These are phyloP conservation scores for Notarius quadriscutis DNA, from an alignment of 2,113 vertebrate species.

Conservation along the genomic window DNA sequence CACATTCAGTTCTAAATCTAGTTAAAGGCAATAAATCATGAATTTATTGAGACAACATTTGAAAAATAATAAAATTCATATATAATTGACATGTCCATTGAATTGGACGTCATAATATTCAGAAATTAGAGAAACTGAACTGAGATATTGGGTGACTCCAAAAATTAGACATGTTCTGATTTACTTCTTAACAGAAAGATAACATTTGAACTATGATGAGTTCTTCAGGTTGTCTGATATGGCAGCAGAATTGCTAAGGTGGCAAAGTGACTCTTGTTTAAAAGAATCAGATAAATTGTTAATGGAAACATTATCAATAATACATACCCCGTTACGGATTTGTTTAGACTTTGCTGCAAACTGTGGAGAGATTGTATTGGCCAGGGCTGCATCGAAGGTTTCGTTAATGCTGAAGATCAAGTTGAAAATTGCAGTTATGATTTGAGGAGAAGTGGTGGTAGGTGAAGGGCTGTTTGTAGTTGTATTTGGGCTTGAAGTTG, in stretches of 20 bases:
- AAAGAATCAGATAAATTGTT: not conserved
- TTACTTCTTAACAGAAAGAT: not conserved
- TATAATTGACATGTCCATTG: no score
- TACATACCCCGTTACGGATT: not conserved
- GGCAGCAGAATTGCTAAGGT: not conserved
- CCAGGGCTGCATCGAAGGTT: not conserved
- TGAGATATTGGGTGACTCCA: not conserved
- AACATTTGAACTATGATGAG: no score
- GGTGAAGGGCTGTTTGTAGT: no score
- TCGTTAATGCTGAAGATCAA: not conserved
- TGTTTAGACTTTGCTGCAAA: not conserved
- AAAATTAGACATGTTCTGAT: not conserved
- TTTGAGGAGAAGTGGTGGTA: not conserved
- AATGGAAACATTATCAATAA: not conserved
- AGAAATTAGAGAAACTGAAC: no score
- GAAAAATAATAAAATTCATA: not conserved
- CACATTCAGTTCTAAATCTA: not conserved
- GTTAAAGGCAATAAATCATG: not conserved
- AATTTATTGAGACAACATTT: not conserved
- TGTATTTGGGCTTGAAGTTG: no score
- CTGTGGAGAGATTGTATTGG: not conserved
- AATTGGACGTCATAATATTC: not conserved
- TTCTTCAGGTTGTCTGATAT: not conserved
- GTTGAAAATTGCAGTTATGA: not conserved
- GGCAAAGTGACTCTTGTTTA: not conserved